These are phyloP conservation scores for Rhombomys opimus DNA, from an alignment of 2,113 vertebrate genomes.

Conservation along the genomic window DNA sequence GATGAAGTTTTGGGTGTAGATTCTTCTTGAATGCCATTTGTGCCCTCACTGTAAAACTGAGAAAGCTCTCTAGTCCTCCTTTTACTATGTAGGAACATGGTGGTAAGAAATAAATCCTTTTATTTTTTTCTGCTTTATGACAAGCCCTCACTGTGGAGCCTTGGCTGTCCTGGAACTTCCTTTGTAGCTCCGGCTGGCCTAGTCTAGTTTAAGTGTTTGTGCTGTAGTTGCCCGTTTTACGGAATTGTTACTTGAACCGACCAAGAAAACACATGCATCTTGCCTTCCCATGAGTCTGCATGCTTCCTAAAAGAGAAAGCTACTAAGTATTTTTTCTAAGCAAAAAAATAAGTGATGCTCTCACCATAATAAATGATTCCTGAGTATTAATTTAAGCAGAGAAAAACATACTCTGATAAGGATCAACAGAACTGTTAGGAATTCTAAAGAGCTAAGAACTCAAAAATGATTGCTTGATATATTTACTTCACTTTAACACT, in stretches of 20 bases:
- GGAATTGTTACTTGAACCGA: not conserved
- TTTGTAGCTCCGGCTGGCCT: not conserved
- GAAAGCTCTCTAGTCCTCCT: not conserved
- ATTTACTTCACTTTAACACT: conserved; percentile 35
- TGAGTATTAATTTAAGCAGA: conserved; percentile 11
- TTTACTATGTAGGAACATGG: not conserved
- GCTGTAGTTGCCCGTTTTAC: not conserved
- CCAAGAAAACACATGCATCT: not conserved
- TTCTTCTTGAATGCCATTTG: not conserved
- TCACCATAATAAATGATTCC: not conserved
- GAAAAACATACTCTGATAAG: not conserved
- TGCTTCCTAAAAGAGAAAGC: conserved; percentile 1
- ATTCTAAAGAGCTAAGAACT: not conserved
- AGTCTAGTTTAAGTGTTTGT: too few relatives aligned
- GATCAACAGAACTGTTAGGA: not conserved
- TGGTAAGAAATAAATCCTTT: not conserved
- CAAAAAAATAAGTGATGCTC: not conserved
- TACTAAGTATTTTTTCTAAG: not conserved
- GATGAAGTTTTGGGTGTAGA: too few relatives aligned
- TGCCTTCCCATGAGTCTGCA: not conserved
- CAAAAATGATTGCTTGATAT: conserved; percentile 4
- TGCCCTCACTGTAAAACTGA: not conserved
- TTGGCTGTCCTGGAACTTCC: not conserved
- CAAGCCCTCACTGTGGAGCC: not conserved
- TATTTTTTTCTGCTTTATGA: not conserved